Conservation (phyloP, 2,888 invertebrate species). For the Bruchidius siliquastri region DNA sequence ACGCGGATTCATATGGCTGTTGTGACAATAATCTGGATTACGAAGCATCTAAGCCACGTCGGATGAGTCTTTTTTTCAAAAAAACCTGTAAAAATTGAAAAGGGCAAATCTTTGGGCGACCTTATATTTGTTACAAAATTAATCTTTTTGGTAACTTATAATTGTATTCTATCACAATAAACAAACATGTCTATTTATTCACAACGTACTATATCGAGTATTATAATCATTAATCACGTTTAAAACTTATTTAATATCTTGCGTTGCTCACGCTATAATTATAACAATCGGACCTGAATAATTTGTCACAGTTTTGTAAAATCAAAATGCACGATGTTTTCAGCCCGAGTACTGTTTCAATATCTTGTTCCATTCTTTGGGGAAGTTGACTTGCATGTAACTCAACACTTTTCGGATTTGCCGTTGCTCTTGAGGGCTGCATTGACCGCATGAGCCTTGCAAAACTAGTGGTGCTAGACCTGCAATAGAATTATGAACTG, state of each 20-base stretch:
- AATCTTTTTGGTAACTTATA: not conserved
- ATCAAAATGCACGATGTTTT: not conserved
- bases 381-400: conserved; percentile 70
- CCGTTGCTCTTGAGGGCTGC: conserved; percentile 61
- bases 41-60: too few relatives aligned
- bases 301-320: too few relatives aligned
- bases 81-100: too few relatives aligned
- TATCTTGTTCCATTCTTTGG: conserved; percentile 72
- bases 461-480: conserved; percentile 71
- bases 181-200: not conserved
- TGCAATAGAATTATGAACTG: conserved; percentile 42
- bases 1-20: too few relatives aligned
- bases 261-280: too few relatives aligned
- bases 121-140: too few relatives aligned
- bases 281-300: too few relatives aligned
- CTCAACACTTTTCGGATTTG: conserved; percentile 72
- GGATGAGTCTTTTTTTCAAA: too few relatives aligned
- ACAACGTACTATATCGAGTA: not conserved
- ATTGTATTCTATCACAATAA: not conserved
- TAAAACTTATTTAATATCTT: not conserved
- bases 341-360: conserved; percentile 59
- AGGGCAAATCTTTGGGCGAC: too few relatives aligned
- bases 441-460: conserved; percentile 69
- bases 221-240: too few relatives aligned
- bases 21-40: too few relatives aligned